Base-by-base conservation (phyloP, 2,113 vertebrate species). In the Entomyzon cyanotis region DNA sequence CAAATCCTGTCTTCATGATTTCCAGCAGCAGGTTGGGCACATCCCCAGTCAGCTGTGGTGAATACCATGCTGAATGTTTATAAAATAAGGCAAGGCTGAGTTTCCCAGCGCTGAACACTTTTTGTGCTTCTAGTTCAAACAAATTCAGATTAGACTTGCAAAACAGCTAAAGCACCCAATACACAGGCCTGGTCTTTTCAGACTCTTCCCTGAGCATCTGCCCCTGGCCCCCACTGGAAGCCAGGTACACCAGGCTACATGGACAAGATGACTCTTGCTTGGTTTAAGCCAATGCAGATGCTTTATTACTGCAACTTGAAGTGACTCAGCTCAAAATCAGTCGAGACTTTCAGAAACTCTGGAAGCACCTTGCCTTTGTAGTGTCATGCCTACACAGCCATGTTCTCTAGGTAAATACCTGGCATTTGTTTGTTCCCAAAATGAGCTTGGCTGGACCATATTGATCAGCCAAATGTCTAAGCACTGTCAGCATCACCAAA, bases 121-220 rank as follows among this genome's bases (percentile, higher is more conserved):
- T 93, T 65, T 87, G 60, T 92, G n/a, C 60, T 89, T 89, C 80
- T 52, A 42, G 37, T 78, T 71, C 73, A 89, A 95, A 89, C 56
- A 96, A 95, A 86, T 86, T 88, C 81, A 94, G 64, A 93, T 93
- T 89, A 81, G 80, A 92, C 60, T 94, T 81, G 83, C 83, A 95
- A 93, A 92, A 84, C n/a, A 89, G 52, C 52, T 70, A 25, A 84
- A 89, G 55, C 3, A 4, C 37, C 49, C n/a, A 67, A 70, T 90
- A 86, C 19, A 93, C 5, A 70, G 20, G 8, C 27, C 86, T 84
- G 33, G 6, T 71, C 11, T 92, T 86, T 83, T 69, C 62, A 65
- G 89, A 62, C n/a, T 79, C 39, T 70, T 86, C 49, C 39, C 44
- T n/a, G 60, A 67, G 42, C 39, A 69, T 89, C 67, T 53, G 33